These are phyloP conservation scores for Strongylocentrotus purpuratus DNA, from an alignment of 35 echinoderm and acorn worm species.

Conservation along the genomic window DNA sequence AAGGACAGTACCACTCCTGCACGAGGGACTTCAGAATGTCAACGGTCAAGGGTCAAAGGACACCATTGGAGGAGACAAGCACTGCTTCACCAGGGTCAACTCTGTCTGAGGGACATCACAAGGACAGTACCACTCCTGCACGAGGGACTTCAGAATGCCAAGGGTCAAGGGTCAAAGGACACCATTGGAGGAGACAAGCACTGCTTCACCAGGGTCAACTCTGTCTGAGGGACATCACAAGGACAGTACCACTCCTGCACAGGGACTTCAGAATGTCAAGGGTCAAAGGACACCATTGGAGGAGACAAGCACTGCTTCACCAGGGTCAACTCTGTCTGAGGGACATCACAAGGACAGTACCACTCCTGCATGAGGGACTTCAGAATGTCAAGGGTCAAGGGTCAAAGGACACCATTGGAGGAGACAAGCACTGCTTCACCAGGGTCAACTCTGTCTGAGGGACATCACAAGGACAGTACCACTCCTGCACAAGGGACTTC, in stretches of 20 bases:
- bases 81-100: not conserved
- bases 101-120: not conserved
- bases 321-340: too few species aligned
- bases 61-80: too few species aligned
- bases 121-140: not conserved
- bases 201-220: not conserved
- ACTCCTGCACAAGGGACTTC: conserved; percentile 1
- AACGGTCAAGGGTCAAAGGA: too few species aligned
- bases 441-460: not conserved
- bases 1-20: too few species aligned
- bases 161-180: not conserved
- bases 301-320: not conserved
- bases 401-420: not conserved
- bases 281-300: not conserved
- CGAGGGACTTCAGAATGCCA: not conserved
- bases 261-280: too few species aligned
- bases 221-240: not conserved
- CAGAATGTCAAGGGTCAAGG: too few species aligned
- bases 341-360: too few species aligned
- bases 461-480: conserved; percentile 11
- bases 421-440: not conserved
- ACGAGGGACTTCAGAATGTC: too few species aligned
- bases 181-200: not conserved
- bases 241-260: too few species aligned
- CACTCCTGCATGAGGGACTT: too few species aligned